Conservation (phyloP, 2,797 vertebrate genomes). For the Halcyon leucocephala region DNA sequence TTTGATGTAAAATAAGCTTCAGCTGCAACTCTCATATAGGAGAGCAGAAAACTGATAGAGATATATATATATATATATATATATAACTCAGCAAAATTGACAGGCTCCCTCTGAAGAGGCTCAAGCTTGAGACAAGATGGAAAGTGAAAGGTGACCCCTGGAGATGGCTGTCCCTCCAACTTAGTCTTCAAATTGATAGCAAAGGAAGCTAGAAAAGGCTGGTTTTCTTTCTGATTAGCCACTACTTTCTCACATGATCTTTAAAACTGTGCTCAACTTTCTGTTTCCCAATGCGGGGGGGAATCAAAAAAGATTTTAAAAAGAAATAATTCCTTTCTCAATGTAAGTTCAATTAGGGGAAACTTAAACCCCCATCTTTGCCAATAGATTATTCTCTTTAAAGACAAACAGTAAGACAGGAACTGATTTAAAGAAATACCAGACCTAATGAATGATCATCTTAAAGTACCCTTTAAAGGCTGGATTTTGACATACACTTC, state of each 20-base stretch:
- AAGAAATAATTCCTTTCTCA: neutral
- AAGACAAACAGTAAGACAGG: neutral
- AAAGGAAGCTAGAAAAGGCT: neutral
- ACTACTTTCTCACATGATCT: neutral
- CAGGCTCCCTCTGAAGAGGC: neutral
- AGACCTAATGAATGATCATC: neutral
- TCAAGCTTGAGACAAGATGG: constrained; percentile 23
- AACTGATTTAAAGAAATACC: neutral
- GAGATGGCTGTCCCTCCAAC: constrained; percentile 26
- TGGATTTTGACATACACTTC: neutral
- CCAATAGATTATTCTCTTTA: neutral
- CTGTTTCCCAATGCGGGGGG: neutral
- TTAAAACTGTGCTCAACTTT: neutral
- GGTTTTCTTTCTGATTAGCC: neutral
- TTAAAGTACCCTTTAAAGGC: neutral
- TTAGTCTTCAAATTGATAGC: neutral
- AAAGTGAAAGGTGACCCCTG: constrained; percentile 33
- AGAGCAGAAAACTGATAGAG: neutral
- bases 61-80: neutral
- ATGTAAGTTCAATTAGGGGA: neutral
- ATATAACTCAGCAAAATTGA: constrained; percentile 13
- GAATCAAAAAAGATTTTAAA: neutral
- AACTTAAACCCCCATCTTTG: neutral
- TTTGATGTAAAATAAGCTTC: neutral
- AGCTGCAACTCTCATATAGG: neutral